Base-by-base conservation (phyloP, 2,888 invertebrate genomes). In the Cataglyphis cursor region DNA sequence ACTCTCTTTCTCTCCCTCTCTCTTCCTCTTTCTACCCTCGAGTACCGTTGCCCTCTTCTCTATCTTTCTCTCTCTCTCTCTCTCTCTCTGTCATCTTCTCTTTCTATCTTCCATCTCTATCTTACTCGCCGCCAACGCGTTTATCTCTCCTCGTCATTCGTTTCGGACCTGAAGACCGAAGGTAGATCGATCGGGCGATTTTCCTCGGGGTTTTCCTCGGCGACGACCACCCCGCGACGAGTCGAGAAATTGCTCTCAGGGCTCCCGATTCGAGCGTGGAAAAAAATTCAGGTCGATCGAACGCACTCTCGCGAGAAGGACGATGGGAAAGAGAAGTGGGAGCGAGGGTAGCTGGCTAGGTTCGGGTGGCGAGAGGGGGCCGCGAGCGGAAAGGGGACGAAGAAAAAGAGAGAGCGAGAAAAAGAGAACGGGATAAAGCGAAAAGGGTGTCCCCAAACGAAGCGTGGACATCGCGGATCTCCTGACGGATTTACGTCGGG, bases 141-240 rank as follows among this genome's bases (percentile, higher is more conserved):
- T 38, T 59, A 44, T 24, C 48, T 80, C n/a, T 78, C 64, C 72
- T 64, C 85, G 89, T 89, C 91, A 88, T 92, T 93, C 91, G 93
- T 93, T 93, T 93, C 93, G 93, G 93, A 93, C 93, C 93, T 92
- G 93, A 93, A 92, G 94, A 93, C 94, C 94, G 93, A 94, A 94
- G 93, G 93, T 93, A 94, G 94, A 94, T 94, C 94, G 94, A 94
- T 94, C 94, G 94, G 92, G 91, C 92, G 94, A 94, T 94, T 94
- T 94, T 94, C 94, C 94, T 93, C 94, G 92, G 93, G 94, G 92
- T 94, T 94, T 94, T 94, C 94, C 93, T 92, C 94, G 89, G 88
- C 93, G 93, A 87, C 92, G 94, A 93, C 93, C 93, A 93, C 92
- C 93, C 92, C 93, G 93, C 94, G 93, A 93, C 91, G 91, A 92